Evolutionary conservation across 1,140 invertebrate species (phyloP).

Genomic region (Apocrypta bakeri): DNA sequence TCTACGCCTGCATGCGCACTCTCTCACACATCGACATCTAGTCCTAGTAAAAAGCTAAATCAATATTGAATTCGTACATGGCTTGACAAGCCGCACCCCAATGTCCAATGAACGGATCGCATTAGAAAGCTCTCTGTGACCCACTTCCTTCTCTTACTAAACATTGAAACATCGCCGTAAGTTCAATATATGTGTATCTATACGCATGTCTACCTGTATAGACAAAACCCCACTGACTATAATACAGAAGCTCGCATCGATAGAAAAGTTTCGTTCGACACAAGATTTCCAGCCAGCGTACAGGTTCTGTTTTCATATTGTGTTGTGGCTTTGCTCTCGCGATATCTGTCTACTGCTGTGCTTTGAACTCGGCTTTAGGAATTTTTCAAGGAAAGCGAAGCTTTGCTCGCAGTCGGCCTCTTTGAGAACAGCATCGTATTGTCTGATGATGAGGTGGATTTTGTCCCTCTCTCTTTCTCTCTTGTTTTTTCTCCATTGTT

Average conservation of each 20-base stretch:
- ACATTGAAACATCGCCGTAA: not conserved
- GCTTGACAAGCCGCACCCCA: not conserved
- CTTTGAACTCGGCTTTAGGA: not conserved
- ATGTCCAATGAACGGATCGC: not conserved
- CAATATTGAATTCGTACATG: slow-evolving; percentile 23
- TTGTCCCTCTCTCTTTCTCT: not conserved
- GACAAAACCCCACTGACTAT: too few species aligned
- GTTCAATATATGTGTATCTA: not conserved
- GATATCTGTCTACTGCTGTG: not conserved
- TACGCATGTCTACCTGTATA: not conserved
- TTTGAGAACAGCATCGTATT: not conserved
- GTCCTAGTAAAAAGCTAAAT: slow-evolving; percentile 26
- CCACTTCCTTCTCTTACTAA: slow-evolving; percentile 36
- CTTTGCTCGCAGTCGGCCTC: not conserved
- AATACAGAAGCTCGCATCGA: too few species aligned
- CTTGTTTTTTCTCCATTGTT: not conserved
- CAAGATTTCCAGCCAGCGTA: not conserved
- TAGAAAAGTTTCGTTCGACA: not conserved
- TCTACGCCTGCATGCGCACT: not conserved
- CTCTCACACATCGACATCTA: not conserved
- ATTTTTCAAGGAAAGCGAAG: not conserved
- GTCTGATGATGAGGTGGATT: not conserved
- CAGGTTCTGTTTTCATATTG: not conserved
- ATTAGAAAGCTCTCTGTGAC: slow-evolving; percentile 26
- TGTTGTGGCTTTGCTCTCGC: not conserved